phyloP scores from a whole-genome alignment of 2,113 vertebrate genomes.

The Carassius gibelio region DNA sequence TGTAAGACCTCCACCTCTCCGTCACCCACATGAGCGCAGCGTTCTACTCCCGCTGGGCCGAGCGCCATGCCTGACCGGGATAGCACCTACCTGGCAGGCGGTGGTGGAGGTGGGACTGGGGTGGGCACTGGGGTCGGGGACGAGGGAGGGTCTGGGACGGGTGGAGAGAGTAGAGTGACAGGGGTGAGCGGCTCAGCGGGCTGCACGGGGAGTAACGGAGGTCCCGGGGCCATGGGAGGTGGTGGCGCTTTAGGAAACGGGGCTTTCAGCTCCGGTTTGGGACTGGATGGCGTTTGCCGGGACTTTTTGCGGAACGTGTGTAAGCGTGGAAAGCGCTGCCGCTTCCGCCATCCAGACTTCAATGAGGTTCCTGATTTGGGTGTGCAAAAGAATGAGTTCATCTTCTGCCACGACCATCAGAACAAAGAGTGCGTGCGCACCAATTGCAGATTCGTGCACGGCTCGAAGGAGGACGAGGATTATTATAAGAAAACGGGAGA shows the following conservation, averaged over 20 bases:
- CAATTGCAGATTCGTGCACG: constrained; percentile 95
- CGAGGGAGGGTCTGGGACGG: constrained; percentile 70
- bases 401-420: constrained; percentile 97
- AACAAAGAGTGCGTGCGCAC: constrained; percentile 93
- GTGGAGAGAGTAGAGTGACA: constrained; percentile 67
- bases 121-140: constrained; percentile 65
- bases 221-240: constrained; percentile 72
- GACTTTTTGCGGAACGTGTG: constrained; percentile 96
- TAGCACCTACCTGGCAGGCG: constrained; percentile 78
- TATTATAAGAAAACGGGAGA: constrained; percentile 95
- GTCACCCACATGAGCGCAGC: constrained; percentile 73
- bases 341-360: constrained; percentile 92
- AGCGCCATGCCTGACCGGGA: constrained; percentile 92
- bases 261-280: constrained; percentile 52
- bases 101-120: constrained; percentile 64
- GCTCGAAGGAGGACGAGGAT: constrained; percentile 95
- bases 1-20: not conserved
- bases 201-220: constrained; percentile 54
- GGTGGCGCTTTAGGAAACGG: constrained; percentile 75
- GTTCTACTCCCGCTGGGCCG: constrained; percentile 69
- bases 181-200: constrained; percentile 66
- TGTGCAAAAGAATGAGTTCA: constrained; percentile 96
- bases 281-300: constrained; percentile 86
- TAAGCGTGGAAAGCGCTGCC: constrained; percentile 93
- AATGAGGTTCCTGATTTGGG: constrained; percentile 92